phyloP scores from a whole-genome alignment of 92 coral and sea anemone genomes.

The Umimayanthus kanabou region DNA sequence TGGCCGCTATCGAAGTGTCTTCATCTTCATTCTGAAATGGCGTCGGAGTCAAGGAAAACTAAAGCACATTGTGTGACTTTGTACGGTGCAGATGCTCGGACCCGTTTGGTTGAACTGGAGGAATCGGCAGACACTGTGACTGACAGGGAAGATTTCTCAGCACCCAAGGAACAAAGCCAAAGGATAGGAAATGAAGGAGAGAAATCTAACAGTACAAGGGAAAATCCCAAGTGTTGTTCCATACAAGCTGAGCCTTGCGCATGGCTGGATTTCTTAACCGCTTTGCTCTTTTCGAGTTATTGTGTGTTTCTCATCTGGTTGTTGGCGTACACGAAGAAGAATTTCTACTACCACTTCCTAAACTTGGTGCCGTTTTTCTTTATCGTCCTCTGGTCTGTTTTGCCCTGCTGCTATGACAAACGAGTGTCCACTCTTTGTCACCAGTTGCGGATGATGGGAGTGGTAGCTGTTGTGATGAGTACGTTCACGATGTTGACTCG shows the following conservation, averaged over 20 bases:
- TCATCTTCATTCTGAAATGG: neutral
- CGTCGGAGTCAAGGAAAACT: neutral
- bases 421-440: conserved; percentile 2
- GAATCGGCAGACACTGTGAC: neutral
- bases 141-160: neutral
- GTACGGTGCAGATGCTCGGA: conserved; percentile 1
- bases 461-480: conserved; percentile 36
- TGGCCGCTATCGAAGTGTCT: neutral
- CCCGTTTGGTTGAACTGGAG: conserved; percentile 17
- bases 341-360: conserved; percentile 3
- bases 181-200: no score
- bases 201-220: neutral
- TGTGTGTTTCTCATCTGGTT: conserved; percentile 35
- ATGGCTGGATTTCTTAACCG: conserved; percentile 33
- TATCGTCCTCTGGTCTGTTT: conserved; percentile 26
- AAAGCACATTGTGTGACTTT: neutral
- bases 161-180: neutral
- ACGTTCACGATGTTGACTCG: conserved; percentile 57
- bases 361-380: neutral
- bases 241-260: conserved; percentile 37
- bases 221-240: neutral
- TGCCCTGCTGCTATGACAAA: conserved; percentile 27
- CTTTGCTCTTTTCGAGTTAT: conserved; percentile 11
- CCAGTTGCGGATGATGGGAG: conserved; percentile 38
- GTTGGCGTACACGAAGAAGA: conserved; percentile 9